Percentiles rank a stretch among this genome's conserved stretches.
These are phyloP conservation scores for Bradypodion pumilum DNA, from an alignment of 2,797 vertebrate species.

Conservation along the genomic window DNA sequence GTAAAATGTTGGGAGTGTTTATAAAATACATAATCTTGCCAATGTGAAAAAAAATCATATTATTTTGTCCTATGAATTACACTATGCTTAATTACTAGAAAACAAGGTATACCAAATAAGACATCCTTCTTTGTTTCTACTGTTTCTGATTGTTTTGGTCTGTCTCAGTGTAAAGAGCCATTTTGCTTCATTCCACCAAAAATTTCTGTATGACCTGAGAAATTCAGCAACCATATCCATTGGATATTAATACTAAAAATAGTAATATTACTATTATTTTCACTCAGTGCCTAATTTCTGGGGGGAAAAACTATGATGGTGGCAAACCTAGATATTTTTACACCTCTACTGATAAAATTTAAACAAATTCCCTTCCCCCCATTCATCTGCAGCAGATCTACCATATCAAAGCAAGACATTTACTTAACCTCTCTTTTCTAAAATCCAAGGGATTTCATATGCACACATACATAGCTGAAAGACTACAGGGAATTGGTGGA, in stretches of 20 bases:
- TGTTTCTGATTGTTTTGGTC: too few species aligned
- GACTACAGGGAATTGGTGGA: not conserved
- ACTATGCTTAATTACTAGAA: too few species aligned
- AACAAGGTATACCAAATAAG: too few species aligned
- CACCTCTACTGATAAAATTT: not conserved
- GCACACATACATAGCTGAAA: not conserved
- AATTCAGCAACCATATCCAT: too few species aligned
- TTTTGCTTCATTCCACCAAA: too few species aligned
- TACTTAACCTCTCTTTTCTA: not conserved
- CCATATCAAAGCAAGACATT: not conserved
- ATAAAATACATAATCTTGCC: too few species aligned
- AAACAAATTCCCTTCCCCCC: not conserved
- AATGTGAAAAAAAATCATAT: too few species aligned
- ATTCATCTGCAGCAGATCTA: not conserved
- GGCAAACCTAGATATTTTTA: not conserved
- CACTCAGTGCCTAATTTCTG: not conserved
- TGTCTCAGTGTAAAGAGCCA: too few species aligned
- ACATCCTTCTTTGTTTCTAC: too few species aligned
- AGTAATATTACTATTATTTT: not conserved
- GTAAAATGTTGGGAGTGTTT: too few species aligned
- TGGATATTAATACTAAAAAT: not conserved
- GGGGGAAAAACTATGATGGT: not conserved
- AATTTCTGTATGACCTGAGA: too few species aligned
- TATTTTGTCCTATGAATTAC: too few species aligned
- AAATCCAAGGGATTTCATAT: not conserved